Percentiles rank a stretch among this genome's conserved stretches.
These are phyloP conservation scores for Dioctria rufipes DNA, from an alignment of 2,888 invertebrate species.

Conservation along the genomic window DNA sequence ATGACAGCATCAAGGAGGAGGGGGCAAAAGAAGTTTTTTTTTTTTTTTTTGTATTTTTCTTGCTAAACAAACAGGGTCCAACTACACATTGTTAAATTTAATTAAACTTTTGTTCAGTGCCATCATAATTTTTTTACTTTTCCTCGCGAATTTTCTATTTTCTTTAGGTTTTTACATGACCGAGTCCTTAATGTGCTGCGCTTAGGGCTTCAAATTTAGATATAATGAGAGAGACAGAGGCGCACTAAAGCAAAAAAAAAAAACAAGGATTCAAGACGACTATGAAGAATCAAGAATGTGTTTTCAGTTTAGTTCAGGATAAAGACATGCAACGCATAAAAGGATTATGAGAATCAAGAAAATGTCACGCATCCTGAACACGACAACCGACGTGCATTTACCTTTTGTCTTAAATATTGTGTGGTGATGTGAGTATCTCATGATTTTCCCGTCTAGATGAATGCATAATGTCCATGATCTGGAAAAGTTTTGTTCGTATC, in stretches of 20 bases:
- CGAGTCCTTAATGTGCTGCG: not conserved
- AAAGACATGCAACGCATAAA: conserved; percentile 16
- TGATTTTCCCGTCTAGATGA: too few relatives aligned
- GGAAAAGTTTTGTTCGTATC: too few relatives aligned
- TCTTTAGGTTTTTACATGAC: not conserved
- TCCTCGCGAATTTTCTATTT: not conserved
- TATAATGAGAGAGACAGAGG: too few relatives aligned
- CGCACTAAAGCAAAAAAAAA: not conserved
- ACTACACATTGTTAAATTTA: conserved; percentile 50
- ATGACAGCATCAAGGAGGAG: conserved; percentile 10
- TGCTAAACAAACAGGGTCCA: conserved; percentile 39
- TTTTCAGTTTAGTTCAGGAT: not conserved
- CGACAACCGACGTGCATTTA: too few relatives aligned
- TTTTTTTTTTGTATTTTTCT: not conserved
- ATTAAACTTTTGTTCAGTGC: conserved; percentile 47
- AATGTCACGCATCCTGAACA: conserved; percentile 8
- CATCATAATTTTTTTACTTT: not conserved
- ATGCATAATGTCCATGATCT: too few relatives aligned
- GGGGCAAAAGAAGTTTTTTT: not conserved
- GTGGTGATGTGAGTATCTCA: too few relatives aligned
- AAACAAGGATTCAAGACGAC: not conserved
- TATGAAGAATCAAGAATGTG: not conserved
- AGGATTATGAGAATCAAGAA: conserved; percentile 33
- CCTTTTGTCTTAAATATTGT: too few relatives aligned
- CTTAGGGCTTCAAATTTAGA: too few relatives aligned